A percentile compares a stretch with the other conserved stretches of the same genome.
phyloP scores from a whole-genome alignment of 2,797 vertebrate genomes.

The Halcyon badia region DNA sequence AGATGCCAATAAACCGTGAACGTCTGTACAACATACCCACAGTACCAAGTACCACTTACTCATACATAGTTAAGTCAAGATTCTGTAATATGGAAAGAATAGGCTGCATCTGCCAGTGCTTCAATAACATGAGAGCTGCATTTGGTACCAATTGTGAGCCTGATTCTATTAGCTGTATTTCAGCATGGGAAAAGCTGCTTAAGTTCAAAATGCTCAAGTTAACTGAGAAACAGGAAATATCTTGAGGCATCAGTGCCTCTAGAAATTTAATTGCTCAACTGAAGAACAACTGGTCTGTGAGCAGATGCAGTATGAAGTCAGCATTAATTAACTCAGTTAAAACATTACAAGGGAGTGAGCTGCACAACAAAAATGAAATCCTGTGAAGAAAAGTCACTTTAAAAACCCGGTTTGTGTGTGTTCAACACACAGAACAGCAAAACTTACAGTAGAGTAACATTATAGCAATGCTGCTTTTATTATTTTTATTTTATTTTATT shows the following conservation, averaged over 20 bases:
- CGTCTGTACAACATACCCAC: neutral
- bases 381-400: neutral
- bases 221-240: conserved; percentile 63
- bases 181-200: conserved; percentile 44
- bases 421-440: neutral
- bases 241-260: conserved; percentile 58
- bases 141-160: conserved; percentile 33
- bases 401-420: neutral
- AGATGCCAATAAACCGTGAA: neutral
- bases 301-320: conserved; percentile 70
- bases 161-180: conserved; percentile 56
- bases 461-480: neutral
- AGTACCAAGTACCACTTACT: conserved; percentile 12
- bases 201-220: conserved; percentile 46
- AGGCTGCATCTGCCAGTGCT: conserved; percentile 42
- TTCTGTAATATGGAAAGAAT: conserved; percentile 6
- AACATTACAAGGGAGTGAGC: neutral
- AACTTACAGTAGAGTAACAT: neutral
- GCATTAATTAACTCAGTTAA: conserved; percentile 61
- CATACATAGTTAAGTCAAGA: neutral
- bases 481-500: neutral
- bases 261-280: conserved; percentile 61
- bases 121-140: conserved; percentile 36
- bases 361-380: neutral
- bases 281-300: conserved; percentile 55